These are phyloP conservation scores for Micromesistius poutassou DNA, from an alignment of 2,797 vertebrate genomes.

Conservation along the genomic window DNA sequence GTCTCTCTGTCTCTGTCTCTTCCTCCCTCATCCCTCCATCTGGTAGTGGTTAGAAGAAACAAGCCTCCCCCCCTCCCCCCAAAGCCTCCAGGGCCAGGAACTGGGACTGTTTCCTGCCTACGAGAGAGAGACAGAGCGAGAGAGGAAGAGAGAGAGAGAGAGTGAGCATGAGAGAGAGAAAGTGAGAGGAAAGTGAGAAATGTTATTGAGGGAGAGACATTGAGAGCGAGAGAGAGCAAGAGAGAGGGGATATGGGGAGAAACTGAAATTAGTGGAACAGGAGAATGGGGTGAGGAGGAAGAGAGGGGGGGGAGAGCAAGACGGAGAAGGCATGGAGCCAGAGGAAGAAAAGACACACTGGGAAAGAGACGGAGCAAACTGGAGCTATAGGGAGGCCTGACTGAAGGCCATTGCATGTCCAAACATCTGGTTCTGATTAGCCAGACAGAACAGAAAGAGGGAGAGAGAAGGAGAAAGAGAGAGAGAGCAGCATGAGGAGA, in stretches of 20 bases:
- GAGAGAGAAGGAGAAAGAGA: neutral
- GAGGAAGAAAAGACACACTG: constrained; percentile 20
- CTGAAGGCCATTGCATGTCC: neutral
- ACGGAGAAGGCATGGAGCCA: constrained; percentile 43
- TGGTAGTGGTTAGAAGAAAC: constrained; percentile 70
- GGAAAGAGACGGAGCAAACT: neutral
- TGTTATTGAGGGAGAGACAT: neutral
- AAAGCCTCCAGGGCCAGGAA: constrained; percentile 63
- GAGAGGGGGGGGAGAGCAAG: constrained; percentile 23
- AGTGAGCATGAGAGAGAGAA: constrained; percentile 27
- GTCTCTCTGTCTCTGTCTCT: constrained; percentile 28
- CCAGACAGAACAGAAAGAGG: neutral
- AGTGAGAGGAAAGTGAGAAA: constrained; percentile 19
- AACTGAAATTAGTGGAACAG: neutral
- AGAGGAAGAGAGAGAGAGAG: constrained; percentile 18
- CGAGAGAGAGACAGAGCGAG: constrained; percentile 36
- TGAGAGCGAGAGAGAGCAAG: neutral
- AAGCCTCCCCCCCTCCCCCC: constrained; percentile 40
- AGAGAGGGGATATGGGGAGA: constrained; percentile 12
- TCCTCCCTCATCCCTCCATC: constrained; percentile 62
- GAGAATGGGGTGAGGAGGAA: constrained; percentile 23
- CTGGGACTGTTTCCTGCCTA: constrained; percentile 71
- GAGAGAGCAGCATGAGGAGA: neutral
- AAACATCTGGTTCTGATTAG: constrained; percentile 3
- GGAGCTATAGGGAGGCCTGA: constrained; percentile 8